These are phyloP conservation scores for Heteronetta atricapilla DNA, from an alignment of 2,113 vertebrate species.

Conservation along the genomic window DNA sequence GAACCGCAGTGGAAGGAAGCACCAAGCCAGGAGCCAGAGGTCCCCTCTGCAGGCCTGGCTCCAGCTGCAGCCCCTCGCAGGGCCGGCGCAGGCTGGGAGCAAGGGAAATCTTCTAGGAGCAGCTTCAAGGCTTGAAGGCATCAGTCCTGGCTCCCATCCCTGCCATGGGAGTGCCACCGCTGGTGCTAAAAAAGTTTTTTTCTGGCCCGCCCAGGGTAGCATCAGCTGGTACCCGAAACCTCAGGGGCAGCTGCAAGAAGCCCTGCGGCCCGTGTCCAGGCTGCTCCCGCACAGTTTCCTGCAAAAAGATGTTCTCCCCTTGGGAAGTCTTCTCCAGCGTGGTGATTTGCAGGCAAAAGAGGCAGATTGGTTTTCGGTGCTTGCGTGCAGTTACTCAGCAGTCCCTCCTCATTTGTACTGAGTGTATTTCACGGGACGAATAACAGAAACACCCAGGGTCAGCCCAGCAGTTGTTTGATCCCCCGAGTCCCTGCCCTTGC, in stretches of 20 bases:
- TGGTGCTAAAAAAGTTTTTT: not conserved
- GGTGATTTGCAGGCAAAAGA: not conserved
- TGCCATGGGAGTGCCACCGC: not conserved
- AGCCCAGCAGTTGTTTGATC: conserved; percentile 14
- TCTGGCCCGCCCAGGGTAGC: not conserved
- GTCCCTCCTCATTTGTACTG: not conserved
- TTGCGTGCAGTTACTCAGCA: fast-evolving
- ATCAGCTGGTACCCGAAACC: not conserved
- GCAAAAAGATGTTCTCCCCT: not conserved
- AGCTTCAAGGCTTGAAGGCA: not conserved
- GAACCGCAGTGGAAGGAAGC: not conserved
- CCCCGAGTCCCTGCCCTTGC: not conserved
- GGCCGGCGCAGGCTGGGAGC: not conserved
- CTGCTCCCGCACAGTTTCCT: not conserved
- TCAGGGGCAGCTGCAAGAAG: not conserved
- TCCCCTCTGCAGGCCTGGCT: not conserved
- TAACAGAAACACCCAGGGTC: not conserved
- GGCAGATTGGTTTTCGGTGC: not conserved
- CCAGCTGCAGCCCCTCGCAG: not conserved
- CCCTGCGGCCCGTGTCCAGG: not conserved
- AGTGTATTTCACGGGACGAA: not conserved
- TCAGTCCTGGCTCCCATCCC: not conserved
- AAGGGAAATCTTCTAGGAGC: not conserved
- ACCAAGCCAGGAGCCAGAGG: not conserved
- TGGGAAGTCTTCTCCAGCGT: not conserved